These are phyloP conservation scores for Macropodus opercularis DNA, from an alignment of 2,797 vertebrate genomes.

Conservation along the genomic window DNA sequence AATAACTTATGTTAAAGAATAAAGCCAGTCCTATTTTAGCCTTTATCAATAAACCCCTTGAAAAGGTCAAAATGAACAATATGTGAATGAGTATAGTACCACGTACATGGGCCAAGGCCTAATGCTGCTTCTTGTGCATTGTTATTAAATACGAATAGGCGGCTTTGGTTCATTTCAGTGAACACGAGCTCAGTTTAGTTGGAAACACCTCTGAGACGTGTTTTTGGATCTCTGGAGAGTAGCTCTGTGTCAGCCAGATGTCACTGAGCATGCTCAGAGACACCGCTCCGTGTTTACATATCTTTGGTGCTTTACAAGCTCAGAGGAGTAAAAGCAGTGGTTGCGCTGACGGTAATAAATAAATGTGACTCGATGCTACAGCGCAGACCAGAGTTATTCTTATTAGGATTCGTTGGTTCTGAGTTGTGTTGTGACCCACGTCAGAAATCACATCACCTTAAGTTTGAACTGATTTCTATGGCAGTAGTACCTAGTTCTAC, in stretches of 20 bases:
- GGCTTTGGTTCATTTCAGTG: slow-evolving; percentile 19
- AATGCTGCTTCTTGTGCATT: too few relatives aligned
- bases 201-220: slow-evolving; percentile 45
- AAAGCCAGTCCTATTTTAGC: slow-evolving; percentile 17
- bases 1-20: slow-evolving; percentile 34
- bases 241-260: slow-evolving; percentile 35
- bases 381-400: too few relatives aligned
- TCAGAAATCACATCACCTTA: too few relatives aligned
- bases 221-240: slow-evolving; percentile 36
- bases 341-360: slow-evolving; percentile 14
- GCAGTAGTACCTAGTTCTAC: too few relatives aligned
- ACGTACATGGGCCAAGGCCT: slow-evolving; percentile 12
- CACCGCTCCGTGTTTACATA: slow-evolving; percentile 23
- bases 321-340: slow-evolving; percentile 13
- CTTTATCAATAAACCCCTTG: slow-evolving; percentile 1
- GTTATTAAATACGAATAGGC: slow-evolving; percentile 14
- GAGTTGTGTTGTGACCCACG: too few relatives aligned
- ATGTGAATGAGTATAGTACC: slow-evolving; percentile 16
- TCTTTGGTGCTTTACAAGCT: slow-evolving; percentile 30
- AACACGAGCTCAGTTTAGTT: slow-evolving; percentile 22
- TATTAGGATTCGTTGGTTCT: too few relatives aligned
- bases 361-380: slow-evolving; percentile 7
- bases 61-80: slow-evolving; percentile 18
- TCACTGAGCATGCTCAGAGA: slow-evolving; percentile 53
- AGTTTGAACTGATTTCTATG: too few relatives aligned